These are phyloP conservation scores for Ctenomys sociabilis DNA, from an alignment of 2,113 vertebrate species.

Conservation along the genomic window DNA sequence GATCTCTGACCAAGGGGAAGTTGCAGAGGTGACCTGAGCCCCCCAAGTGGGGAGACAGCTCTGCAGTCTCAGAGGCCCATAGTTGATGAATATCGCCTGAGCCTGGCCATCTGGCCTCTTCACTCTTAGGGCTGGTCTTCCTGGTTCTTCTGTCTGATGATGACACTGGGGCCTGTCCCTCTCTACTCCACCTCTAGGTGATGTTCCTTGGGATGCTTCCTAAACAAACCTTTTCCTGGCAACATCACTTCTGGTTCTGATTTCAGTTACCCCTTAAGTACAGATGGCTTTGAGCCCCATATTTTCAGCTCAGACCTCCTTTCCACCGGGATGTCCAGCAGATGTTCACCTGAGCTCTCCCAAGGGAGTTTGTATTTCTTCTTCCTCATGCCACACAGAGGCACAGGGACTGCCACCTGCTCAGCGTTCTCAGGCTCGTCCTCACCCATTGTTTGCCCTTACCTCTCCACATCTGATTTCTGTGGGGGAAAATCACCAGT, in stretches of 20 bases:
- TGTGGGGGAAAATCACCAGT: not conserved
- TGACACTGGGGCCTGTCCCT: not conserved
- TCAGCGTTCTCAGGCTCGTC: not conserved
- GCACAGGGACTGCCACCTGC: accelerated
- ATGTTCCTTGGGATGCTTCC: not conserved
- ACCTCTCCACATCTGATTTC: not conserved
- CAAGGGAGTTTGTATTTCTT: not conserved
- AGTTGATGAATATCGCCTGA: not conserved
- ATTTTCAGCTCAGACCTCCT: not conserved
- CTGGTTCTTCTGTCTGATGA: not conserved
- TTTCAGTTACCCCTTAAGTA: not conserved
- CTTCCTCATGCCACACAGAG: not conserved
- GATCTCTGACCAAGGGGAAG: not conserved
- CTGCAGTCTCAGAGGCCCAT: not conserved
- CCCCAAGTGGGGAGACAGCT: not conserved
- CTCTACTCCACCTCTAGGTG: not conserved
- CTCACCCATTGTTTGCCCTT: not conserved
- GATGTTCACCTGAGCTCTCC: not conserved
- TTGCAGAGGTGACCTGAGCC: not conserved
- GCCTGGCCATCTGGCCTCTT: not conserved
- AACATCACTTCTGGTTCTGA: not conserved
- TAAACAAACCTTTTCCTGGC: not conserved
- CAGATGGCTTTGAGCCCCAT: not conserved
- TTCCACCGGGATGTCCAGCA: not conserved
- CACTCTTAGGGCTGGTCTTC: not conserved